These are phyloP conservation scores for Nothobranchius kuhntae DNA, from an alignment of 2,113 vertebrate genomes.

Conservation along the genomic window DNA sequence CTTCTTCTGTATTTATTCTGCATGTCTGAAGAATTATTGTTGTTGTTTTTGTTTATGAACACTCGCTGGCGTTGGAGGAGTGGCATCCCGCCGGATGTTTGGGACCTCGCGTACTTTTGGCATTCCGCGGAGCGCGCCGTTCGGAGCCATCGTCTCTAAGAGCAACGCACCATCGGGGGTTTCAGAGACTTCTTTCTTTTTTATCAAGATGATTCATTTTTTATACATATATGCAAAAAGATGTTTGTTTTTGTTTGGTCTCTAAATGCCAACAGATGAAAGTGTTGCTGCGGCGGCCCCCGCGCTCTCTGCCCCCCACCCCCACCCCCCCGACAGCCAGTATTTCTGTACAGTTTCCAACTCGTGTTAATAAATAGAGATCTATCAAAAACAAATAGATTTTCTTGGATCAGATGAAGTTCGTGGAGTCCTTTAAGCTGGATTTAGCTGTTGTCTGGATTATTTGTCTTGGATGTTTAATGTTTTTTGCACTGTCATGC, in stretches of 20 bases:
- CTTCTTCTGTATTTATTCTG: constrained; percentile 61
- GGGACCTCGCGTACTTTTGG: constrained; percentile 59
- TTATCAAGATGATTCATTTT: constrained; percentile 26
- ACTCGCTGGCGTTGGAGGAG: constrained; percentile 20
- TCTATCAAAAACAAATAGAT: background rate
- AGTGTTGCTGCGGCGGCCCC: constrained; percentile 51
- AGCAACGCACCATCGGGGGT: background rate
- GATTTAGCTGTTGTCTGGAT: constrained; percentile 33
- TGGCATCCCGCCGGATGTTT: background rate
- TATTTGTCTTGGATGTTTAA: constrained; percentile 41
- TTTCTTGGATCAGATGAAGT: constrained; percentile 15
- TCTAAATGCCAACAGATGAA: constrained; percentile 75
- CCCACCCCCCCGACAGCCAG: constrained; percentile 61
- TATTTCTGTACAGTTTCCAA: constrained; percentile 79
- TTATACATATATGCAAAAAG: constrained; percentile 2
- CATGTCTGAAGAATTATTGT: constrained; percentile 52
- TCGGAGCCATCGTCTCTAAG: constrained; percentile 22
- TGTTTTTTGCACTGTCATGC: constrained; percentile 70
- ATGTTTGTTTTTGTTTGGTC: constrained; percentile 20
- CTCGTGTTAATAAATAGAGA: background rate
- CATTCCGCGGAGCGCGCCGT: constrained; percentile 64
- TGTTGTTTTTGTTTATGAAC: constrained; percentile 1
- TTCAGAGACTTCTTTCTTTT: constrained; percentile 5
- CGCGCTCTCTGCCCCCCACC: background rate
- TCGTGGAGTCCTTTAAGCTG: constrained; percentile 5